Conservation (phyloP, 2,113 vertebrate genomes). For the Tetrax tetrax region DNA sequence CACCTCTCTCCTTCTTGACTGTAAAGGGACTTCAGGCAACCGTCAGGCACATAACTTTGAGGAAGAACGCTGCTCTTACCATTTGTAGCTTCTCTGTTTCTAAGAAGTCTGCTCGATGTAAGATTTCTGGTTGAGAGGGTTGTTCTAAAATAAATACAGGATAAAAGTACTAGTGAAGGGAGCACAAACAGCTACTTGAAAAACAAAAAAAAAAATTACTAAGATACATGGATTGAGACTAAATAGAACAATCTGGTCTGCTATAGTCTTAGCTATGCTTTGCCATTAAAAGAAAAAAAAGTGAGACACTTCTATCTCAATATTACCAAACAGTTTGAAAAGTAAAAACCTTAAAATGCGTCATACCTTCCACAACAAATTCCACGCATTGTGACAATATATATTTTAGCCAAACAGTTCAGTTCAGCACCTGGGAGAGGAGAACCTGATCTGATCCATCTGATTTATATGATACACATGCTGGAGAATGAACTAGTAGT, state of each 20-base stretch:
- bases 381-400: neutral
- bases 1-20: neutral
- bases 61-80: constrained; percentile 77
- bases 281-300: neutral
- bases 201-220: neutral
- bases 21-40: neutral
- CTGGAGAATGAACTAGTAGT: neutral
- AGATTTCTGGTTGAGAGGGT: constrained; percentile 83
- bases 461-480: neutral
- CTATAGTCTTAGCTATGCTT: neutral
- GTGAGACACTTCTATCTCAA: neutral
- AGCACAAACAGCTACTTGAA: constrained; percentile 2
- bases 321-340: neutral
- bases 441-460: neutral
- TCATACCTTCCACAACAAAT: neutral
- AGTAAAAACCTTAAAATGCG: neutral
- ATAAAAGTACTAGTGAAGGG: constrained; percentile 1
- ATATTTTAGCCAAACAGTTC: neutral
- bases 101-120: constrained; percentile 79
- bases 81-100: constrained; percentile 87
- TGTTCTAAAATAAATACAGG: constrained; percentile 80
- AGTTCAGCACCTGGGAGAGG: neutral
- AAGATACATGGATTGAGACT: neutral
- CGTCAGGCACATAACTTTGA: neutral
- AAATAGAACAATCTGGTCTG: neutral